These are phyloP conservation scores for Drosophila basisetae DNA, from an alignment of 2,888 invertebrate genomes.

Conservation along the genomic window DNA sequence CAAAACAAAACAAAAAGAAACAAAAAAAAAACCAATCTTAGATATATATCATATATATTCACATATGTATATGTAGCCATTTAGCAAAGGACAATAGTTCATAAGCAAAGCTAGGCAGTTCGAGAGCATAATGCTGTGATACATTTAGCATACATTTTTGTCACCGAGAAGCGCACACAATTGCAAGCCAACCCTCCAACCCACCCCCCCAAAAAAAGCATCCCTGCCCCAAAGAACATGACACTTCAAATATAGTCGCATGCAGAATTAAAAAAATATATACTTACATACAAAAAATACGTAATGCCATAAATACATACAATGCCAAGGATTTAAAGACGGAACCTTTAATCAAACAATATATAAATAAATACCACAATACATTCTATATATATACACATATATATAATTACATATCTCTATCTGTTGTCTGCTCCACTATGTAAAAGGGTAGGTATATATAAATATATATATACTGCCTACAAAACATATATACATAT, in stretches of 20 bases:
- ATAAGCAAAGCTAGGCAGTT: slow-evolving; percentile 77
- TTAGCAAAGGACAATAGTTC: slow-evolving; percentile 70
- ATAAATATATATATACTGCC: slow-evolving; percentile 21
- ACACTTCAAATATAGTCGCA: slow-evolving; percentile 31
- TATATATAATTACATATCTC: slow-evolving; percentile 1
- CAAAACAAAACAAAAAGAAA: slow-evolving; percentile 1
- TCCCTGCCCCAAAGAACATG: background rate
- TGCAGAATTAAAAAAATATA: slow-evolving; percentile 25
- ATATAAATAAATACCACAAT: slow-evolving; percentile 12
- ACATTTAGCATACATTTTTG: slow-evolving; percentile 76
- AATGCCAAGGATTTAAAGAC: slow-evolving; percentile 31
- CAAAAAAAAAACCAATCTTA: slow-evolving; percentile 18
- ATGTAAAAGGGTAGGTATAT: slow-evolving; percentile 39
- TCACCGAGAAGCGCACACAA: slow-evolving; percentile 50
- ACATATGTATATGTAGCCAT: slow-evolving; percentile 45
- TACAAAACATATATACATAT: slow-evolving; percentile 28
- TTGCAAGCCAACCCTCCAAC: slow-evolving; percentile 21
- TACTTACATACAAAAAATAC: slow-evolving; percentile 31
- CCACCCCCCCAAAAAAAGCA: background rate
- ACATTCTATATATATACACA: slow-evolving; percentile 4
- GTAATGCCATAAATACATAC: slow-evolving; percentile 31
- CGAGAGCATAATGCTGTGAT: slow-evolving; percentile 82
- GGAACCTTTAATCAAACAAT: slow-evolving; percentile 30
- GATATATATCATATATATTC: slow-evolving; percentile 21
- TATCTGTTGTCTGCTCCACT: slow-evolving; percentile 39